Evolutionary conservation across 2,888 invertebrate genomes (phyloP).

Genomic region (Lasioglossum marginatum): DNA sequence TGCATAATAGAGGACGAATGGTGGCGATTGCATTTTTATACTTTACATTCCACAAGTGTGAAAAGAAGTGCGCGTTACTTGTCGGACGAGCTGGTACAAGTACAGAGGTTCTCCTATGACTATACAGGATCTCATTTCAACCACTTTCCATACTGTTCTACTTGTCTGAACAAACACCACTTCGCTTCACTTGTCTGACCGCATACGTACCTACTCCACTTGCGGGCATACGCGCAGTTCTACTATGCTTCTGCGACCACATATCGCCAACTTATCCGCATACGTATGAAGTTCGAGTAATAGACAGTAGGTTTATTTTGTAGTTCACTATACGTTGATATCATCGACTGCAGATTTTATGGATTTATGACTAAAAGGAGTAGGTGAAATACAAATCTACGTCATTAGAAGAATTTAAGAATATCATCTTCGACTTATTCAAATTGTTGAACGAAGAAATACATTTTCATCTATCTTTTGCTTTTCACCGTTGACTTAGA

Average conservation of each 20-base stretch:
- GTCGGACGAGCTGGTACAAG: not conserved
- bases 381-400: too few relatives aligned
- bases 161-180: constrained; percentile 19
- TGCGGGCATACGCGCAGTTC: not conserved
- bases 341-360: not conserved
- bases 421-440: too few relatives aligned
- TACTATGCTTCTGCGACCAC: not conserved
- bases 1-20: not conserved
- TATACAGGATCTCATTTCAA: not conserved
- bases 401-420: too few relatives aligned
- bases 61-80: not conserved
- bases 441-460: too few relatives aligned
- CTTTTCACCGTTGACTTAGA: too few relatives aligned
- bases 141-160: constrained; percentile 15
- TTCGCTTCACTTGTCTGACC: constrained; percentile 21
- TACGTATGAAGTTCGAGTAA: not conserved
- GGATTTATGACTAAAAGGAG: too few relatives aligned
- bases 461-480: too few relatives aligned
- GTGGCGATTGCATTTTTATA: not conserved
- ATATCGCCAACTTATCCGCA: not conserved
- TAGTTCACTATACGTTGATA: not conserved
- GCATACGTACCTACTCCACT: constrained; percentile 18
- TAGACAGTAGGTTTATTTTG: not conserved
- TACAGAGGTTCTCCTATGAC: not conserved
- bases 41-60: not conserved